A percentile compares a stretch with the other conserved stretches of the same genome.
Evolutionary conservation across 2,113 vertebrate species (phyloP).

Genomic region (Protobothrops flavoviridis): DNA sequence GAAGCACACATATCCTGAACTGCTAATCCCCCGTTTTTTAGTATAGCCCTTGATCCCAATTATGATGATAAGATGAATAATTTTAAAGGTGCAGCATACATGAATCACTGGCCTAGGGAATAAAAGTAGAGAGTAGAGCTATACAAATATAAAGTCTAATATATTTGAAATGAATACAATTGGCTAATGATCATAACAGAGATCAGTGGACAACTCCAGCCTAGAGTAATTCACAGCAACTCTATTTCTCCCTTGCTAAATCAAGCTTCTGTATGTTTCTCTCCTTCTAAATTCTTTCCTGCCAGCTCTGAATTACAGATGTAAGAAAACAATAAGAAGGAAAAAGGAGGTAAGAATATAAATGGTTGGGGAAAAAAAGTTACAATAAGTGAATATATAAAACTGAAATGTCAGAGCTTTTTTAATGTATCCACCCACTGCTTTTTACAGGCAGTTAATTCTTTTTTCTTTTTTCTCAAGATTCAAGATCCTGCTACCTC

Average conservation of each 20-base stretch:
- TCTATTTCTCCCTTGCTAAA: constrained; percentile 53
- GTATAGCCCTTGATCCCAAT: neutral
- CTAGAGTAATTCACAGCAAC: constrained; percentile 49
- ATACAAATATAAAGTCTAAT: constrained; percentile 22
- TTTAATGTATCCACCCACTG: constrained; percentile 67
- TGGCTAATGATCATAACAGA: constrained; percentile 41
- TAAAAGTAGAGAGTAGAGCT: constrained; percentile 13
- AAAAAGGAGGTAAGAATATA: constrained; percentile 61
- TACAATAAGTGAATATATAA: constrained; percentile 68
- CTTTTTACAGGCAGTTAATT: constrained; percentile 73
- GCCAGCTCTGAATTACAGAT: constrained; percentile 51
- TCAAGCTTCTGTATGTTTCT: constrained; percentile 40
- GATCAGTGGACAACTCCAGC: constrained; percentile 43
- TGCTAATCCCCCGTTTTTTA: neutral
- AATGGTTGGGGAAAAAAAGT: constrained; percentile 58
- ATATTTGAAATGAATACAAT: constrained; percentile 34
- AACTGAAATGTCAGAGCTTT: constrained; percentile 66
- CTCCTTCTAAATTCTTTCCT: constrained; percentile 33
- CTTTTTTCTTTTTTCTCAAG: constrained; percentile 65
- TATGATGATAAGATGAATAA: neutral
- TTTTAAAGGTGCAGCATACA: neutral
- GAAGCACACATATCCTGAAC: neutral
- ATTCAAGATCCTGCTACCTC: constrained; percentile 64
- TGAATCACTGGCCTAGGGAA: constrained; percentile 8
- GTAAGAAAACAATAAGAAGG: constrained; percentile 53